These are phyloP conservation scores for Zaprionus davidi DNA, from an alignment of 1,140 invertebrate species.

Conservation along the genomic window DNA sequence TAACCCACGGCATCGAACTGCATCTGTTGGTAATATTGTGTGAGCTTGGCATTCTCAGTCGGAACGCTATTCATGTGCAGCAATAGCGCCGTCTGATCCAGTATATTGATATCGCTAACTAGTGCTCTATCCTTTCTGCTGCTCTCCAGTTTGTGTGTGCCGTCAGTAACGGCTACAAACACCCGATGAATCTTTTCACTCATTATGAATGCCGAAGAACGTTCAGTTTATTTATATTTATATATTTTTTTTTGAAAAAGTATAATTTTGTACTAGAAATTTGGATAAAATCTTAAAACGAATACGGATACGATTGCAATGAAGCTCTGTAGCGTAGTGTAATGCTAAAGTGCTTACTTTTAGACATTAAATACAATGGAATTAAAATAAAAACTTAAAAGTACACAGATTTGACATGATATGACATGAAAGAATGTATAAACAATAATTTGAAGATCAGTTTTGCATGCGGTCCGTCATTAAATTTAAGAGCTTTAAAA, in stretches of 20 bases:
- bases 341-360: too few relatives aligned
- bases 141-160: conserved; percentile 13
- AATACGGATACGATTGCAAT: neutral
- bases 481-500: conserved; percentile 17
- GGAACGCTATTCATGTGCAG: conserved; percentile 26
- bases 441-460: neutral
- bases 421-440: neutral
- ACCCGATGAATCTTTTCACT: conserved; percentile 48
- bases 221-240: neutral
- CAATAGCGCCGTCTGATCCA: conserved; percentile 48
- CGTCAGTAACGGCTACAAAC: conserved; percentile 55
- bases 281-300: conserved; percentile 27
- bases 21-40: conserved; percentile 56
- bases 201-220: neutral
- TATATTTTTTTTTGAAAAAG: conserved; percentile 10
- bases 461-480: conserved; percentile 12
- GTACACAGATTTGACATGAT: too few relatives aligned
- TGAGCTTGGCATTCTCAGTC: neutral
- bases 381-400: too few relatives aligned
- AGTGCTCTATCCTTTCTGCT: conserved; percentile 6
- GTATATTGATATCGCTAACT: conserved; percentile 45
- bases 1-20: conserved; percentile 66
- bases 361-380: too few relatives aligned
- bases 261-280: conserved; percentile 28
- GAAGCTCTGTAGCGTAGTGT: neutral